phyloP scores from a whole-genome alignment of 1,140 invertebrate genomes.

The Octopus bimaculoides region DNA sequence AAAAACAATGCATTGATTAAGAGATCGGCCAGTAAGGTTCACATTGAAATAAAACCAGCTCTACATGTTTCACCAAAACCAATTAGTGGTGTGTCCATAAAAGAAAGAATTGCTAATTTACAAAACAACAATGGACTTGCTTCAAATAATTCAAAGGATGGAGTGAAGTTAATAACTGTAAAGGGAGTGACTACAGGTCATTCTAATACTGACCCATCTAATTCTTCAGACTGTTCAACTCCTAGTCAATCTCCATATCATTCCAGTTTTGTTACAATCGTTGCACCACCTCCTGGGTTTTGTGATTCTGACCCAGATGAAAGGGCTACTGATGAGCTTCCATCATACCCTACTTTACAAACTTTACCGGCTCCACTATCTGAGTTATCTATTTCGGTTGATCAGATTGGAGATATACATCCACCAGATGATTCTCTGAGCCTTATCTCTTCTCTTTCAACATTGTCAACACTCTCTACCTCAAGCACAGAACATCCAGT shows the following conservation, averaged over 20 bases:
- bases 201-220: slow-evolving; percentile 33
- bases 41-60: slow-evolving; percentile 18
- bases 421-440: slow-evolving; percentile 39
- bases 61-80: slow-evolving; percentile 6
- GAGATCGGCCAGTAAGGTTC: background rate
- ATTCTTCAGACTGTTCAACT: background rate
- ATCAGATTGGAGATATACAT: too few species aligned
- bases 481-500: slow-evolving; percentile 32
- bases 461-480: slow-evolving; percentile 46
- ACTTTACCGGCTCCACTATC: slow-evolving; percentile 46
- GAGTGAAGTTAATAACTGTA: slow-evolving; percentile 12
- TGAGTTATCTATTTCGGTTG: slow-evolving; percentile 7
- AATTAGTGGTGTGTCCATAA: slow-evolving; percentile 27
- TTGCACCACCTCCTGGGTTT: slow-evolving; percentile 40
- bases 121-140: slow-evolving; percentile 20
- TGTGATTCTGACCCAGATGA: slow-evolving; percentile 26
- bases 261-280: background rate
- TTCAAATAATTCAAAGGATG: background rate
- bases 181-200: slow-evolving; percentile 40
- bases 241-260: background rate
- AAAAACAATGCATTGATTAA: background rate
- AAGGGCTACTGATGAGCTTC: background rate
- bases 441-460: slow-evolving; percentile 47
- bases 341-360: background rate
- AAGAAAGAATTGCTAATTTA: slow-evolving; percentile 35